These are phyloP conservation scores for Asobara japonica DNA, from an alignment of 1,140 invertebrate species.

Conservation along the genomic window DNA sequence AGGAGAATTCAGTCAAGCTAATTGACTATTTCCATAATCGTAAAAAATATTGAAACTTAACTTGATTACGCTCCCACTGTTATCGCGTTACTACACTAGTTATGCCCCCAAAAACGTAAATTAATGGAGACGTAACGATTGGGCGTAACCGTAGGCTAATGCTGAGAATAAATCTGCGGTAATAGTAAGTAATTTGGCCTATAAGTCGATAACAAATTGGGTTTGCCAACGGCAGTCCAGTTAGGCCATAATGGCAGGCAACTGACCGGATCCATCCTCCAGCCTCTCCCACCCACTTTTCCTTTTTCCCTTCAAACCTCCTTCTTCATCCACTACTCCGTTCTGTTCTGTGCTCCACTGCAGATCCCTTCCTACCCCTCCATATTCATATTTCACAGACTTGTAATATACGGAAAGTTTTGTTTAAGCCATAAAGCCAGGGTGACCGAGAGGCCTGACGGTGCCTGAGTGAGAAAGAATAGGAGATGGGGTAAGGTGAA, in stretches of 20 bases:
- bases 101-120: conserved; percentile 41
- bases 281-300: conserved; percentile 34
- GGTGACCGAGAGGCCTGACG: conserved; percentile 34
- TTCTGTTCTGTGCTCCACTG: conserved; percentile 23
- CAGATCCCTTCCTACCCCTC: conserved; percentile 12
- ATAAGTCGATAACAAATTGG: conserved; percentile 69
- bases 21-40: background rate
- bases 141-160: conserved; percentile 59
- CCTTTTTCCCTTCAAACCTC: background rate
- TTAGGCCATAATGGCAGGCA: conserved; percentile 58
- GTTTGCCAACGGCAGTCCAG: conserved; percentile 59
- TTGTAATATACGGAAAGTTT: conserved; percentile 65
- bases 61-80: background rate
- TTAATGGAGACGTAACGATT: conserved; percentile 64
- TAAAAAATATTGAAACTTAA: background rate
- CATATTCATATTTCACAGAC: conserved; percentile 65
- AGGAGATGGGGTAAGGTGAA: conserved; percentile 28
- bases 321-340: conserved; percentile 13
- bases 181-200: conserved; percentile 66
- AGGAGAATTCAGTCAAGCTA: background rate
- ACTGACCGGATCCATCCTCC: conserved; percentile 60
- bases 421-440: conserved; percentile 64
- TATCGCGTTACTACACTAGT: conserved; percentile 32
- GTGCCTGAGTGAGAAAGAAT: conserved; percentile 4
- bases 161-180: conserved; percentile 66